Percentiles rank a stretch among this genome's conserved stretches.
phyloP scores from a whole-genome alignment of 2,113 vertebrate species.

The Pseudois nayaur region DNA sequence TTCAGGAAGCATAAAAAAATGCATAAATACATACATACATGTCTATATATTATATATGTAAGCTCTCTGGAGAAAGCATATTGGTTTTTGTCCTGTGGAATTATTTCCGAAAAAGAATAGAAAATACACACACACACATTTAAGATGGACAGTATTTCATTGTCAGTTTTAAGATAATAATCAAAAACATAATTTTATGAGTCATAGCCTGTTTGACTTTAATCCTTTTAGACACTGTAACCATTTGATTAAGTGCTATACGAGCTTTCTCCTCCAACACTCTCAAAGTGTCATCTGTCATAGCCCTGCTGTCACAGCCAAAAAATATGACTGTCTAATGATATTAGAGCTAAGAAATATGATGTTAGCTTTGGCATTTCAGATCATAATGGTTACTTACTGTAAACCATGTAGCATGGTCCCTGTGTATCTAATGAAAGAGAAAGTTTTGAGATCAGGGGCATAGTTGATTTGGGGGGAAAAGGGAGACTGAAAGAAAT shows the following conservation, averaged over 20 bases:
- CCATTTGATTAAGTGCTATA: constrained; percentile 72
- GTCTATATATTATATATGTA: neutral
- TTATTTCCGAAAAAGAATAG: neutral
- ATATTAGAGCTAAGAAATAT: constrained; percentile 75
- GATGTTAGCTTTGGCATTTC: constrained; percentile 58
- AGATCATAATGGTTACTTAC: constrained; percentile 62
- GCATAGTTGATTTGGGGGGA: neutral
- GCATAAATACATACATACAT: neutral
- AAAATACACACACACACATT: neutral
- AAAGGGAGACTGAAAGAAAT: neutral
- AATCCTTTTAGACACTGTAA: constrained; percentile 71
- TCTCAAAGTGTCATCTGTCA: constrained; percentile 75
- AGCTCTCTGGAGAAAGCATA: neutral
- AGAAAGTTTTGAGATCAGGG: neutral
- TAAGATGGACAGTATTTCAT: constrained; percentile 45
- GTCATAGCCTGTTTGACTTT: constrained; percentile 65
- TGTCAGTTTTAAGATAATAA: constrained; percentile 59
- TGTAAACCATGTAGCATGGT: constrained; percentile 35
- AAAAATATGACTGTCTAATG: constrained; percentile 74
- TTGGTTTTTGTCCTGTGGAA: neutral
- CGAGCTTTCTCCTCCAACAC: constrained; percentile 61
- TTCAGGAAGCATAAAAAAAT: neutral
- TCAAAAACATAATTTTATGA: constrained; percentile 68
- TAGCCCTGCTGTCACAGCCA: constrained; percentile 64
- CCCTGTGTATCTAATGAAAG: neutral